phyloP scores from a whole-genome alignment of 1,140 invertebrate species.

The Trichoplusia ni region DNA sequence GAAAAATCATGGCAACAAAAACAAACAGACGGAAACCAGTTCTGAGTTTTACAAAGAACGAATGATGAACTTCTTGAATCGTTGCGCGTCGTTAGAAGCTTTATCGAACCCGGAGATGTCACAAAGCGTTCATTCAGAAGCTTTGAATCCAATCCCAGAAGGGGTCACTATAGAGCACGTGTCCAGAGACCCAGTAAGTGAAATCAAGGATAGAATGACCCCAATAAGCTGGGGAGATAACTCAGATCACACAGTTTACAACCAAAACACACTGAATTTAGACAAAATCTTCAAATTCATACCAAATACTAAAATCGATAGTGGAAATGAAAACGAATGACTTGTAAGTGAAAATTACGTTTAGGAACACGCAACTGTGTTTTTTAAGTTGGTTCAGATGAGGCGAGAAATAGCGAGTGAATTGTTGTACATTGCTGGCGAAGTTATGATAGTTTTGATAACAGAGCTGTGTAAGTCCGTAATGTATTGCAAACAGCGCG shows the following conservation, averaged over 20 bases:
- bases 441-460: too few species aligned
- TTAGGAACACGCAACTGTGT: slow-evolving; percentile 1
- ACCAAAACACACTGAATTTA: slow-evolving; percentile 77
- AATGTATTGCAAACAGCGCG: too few species aligned
- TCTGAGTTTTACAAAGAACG: slow-evolving; percentile 79
- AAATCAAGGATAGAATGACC: slow-evolving; percentile 52
- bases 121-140: slow-evolving; percentile 64
- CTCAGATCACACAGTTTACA: slow-evolving; percentile 73
- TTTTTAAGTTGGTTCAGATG: too few species aligned
- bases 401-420: too few species aligned
- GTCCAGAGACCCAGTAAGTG: slow-evolving; percentile 46
- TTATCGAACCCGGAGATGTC: slow-evolving; percentile 64
- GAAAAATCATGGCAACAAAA: slow-evolving; percentile 75
- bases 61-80: slow-evolving; percentile 79
- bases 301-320: slow-evolving; percentile 44
- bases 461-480: too few species aligned
- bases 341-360: neutral
- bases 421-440: too few species aligned
- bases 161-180: slow-evolving; percentile 41
- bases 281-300: slow-evolving; percentile 73
- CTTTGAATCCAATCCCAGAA: slow-evolving; percentile 56
- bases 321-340: slow-evolving; percentile 47
- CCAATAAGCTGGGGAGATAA: slow-evolving; percentile 75
- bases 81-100: slow-evolving; percentile 65
- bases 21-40: slow-evolving; percentile 73